Evolutionary conservation across 2,797 vertebrate genomes (phyloP), one percentile per base, ranked within the genome.

Genomic region (Zenarchopterus dispar): DNA sequence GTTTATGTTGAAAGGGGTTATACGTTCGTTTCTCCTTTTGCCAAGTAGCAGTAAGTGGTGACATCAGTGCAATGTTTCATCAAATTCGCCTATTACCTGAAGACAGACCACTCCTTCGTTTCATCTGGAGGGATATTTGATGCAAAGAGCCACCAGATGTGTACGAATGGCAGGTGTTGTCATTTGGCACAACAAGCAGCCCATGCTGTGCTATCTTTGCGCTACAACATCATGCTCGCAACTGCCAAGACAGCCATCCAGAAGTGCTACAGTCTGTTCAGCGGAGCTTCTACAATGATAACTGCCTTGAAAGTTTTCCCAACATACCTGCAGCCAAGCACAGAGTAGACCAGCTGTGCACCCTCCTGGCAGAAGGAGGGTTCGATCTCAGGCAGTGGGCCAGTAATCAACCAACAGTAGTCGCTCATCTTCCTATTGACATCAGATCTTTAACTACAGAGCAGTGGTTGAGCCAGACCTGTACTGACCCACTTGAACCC

Each of bases 61-160:
- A 75, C 21, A 81, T 69, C 1, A 57, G 55, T 13, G 43, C n/a
- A 0, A 74, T 77, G 59, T 74, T 76, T 36, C 69, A 69, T 2
- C 72, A 80, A 10, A 6, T 72, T 10, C 17, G 31, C 2, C 60
- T 75, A 3, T 23, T 72, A 0, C 77, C 26, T 24, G 64, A 75
- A 18, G 73, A 76, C 33, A 52, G 24, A 26, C 13, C 48, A 1
- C 45, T 70, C 6, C 19, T 73, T 1, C 15, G 49, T 1, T 67
- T 80, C 15, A 10, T 80, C 2, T 76, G 49, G 66, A n/a, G n/a
- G n/a, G n/a, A n/a, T n/a, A n/a, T n/a, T n/a, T n/a, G n/a, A n/a
- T 21, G 33, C 5, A 26, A 68, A 16, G 21, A 45, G 0, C 48
- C 16, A 19, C 67, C 62, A 16, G 54, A 58, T 2, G 45, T 72